Percentiles rank a stretch among this genome's conserved stretches.
These are phyloP conservation scores for Drosophila cracens DNA, from an alignment of 2,888 invertebrate genomes.

Conservation along the genomic window DNA sequence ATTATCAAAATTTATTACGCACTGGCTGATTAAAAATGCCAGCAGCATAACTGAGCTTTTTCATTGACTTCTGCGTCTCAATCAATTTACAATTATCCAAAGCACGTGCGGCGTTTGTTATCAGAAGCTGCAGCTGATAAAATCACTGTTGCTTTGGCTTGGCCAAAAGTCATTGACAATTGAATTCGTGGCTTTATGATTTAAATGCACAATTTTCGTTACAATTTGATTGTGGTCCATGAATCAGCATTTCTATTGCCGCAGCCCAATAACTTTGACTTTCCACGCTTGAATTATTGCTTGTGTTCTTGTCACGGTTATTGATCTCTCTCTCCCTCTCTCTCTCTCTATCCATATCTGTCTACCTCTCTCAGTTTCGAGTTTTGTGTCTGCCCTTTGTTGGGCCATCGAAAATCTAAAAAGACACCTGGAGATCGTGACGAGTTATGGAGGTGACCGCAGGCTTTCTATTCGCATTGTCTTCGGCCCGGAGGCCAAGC, in stretches of 20 bases:
- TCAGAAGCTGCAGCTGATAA: constrained; percentile 2
- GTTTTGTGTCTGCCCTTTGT: constrained; percentile 29
- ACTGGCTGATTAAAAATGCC: constrained; percentile 45
- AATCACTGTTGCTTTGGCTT: not conserved
- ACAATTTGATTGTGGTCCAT: constrained; percentile 52
- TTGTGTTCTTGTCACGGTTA: constrained; percentile 61
- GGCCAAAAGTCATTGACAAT: not conserved
- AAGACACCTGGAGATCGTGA: constrained; percentile 56
- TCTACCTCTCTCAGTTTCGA: not conserved
- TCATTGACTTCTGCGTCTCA: constrained; percentile 40
- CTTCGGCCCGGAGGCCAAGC: constrained; percentile 32
- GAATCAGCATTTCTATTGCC: constrained; percentile 62
- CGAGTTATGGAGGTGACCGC: constrained; percentile 56
- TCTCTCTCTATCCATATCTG: not conserved
- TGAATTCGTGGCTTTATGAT: constrained; percentile 25
- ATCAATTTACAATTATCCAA: constrained; percentile 62
- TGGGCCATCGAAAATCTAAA: constrained; percentile 19
- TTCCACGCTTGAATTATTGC: constrained; percentile 44
- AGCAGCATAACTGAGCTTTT: constrained; percentile 10
- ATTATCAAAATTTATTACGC: constrained; percentile 32
- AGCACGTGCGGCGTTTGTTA: constrained; percentile 61
- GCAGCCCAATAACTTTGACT: constrained; percentile 41
- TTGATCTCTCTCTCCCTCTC: constrained; percentile 43
- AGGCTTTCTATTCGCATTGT: constrained; percentile 74
- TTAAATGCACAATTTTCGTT: constrained; percentile 41